A percentile compares a stretch with the other conserved stretches of the same genome.
These are phyloP conservation scores for Poecilia latipinna DNA, from an alignment of 2,113 vertebrate species.

Conservation along the genomic window DNA sequence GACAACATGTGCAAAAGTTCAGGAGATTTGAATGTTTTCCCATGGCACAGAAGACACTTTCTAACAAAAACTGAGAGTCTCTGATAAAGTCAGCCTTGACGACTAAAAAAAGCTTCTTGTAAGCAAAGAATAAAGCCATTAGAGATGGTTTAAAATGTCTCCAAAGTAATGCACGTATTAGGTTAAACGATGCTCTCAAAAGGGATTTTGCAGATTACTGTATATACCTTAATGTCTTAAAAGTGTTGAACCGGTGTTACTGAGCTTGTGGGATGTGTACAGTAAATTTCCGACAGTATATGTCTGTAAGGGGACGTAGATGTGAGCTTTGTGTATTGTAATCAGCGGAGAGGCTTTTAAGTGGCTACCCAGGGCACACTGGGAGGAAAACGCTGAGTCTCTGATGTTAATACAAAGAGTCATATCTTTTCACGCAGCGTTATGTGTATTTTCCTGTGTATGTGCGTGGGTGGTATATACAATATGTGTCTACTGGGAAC, in stretches of 20 bases:
- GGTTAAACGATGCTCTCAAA: not conserved
- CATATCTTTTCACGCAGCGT: constrained; percentile 52
- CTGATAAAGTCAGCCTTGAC: too few species aligned
- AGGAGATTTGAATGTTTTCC: not conserved
- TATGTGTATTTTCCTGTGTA: constrained; percentile 39
- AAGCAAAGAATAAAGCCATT: too few species aligned
- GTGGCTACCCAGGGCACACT: constrained; percentile 39
- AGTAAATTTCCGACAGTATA: not conserved
- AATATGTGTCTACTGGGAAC: constrained; percentile 41
- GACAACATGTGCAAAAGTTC: too few species aligned
- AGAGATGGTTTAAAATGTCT: not conserved
- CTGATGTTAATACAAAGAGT: constrained; percentile 71
- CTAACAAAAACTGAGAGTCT: not conserved
- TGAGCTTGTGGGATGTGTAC: constrained; percentile 7
- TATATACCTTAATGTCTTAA: not conserved
- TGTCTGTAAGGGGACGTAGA: not conserved
- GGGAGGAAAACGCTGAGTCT: constrained; percentile 55
- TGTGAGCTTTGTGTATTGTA: constrained; percentile 31
- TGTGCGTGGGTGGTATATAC: constrained; percentile 29
- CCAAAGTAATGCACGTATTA: not conserved
- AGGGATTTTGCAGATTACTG: not conserved
- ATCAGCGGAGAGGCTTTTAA: constrained; percentile 47
- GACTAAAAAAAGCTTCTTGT: too few species aligned
- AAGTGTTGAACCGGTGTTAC: constrained; percentile 1
- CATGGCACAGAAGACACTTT: accelerated